These are phyloP conservation scores for Threskiornis aethiopicus DNA, from an alignment of 2,797 vertebrate species.

Conservation along the genomic window DNA sequence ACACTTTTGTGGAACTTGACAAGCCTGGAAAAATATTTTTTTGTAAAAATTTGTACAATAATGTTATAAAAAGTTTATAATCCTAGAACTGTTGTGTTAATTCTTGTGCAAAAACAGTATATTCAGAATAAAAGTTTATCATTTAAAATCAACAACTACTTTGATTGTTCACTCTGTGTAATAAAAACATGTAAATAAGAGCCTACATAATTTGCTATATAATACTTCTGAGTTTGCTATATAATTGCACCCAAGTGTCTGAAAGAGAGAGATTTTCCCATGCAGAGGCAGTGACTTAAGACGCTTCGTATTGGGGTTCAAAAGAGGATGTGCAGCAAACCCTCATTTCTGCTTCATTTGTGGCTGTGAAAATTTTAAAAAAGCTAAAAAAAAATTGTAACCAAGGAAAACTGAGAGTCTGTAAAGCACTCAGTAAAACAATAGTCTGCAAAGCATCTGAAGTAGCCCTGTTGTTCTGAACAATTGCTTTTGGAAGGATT, in stretches of 20 bases:
- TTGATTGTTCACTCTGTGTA: background rate
- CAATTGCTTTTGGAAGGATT: background rate
- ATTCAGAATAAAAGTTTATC: conserved; percentile 99
- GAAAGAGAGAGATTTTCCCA: background rate
- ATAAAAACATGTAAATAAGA: background rate
- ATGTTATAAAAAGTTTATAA: conserved; percentile 94
- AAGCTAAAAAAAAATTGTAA: background rate
- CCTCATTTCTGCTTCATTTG: background rate
- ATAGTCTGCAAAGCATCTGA: background rate
- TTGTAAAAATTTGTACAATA: conserved; percentile 99
- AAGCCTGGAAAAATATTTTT: conserved; percentile 84
- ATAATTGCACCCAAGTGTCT: background rate
- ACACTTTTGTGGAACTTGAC: conserved; percentile 95
- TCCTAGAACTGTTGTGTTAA: conserved; percentile 88
- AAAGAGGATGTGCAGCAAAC: background rate
- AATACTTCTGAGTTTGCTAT: background rate
- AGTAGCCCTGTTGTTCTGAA: background rate
- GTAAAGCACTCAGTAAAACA: background rate
- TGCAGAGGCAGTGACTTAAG: background rate
- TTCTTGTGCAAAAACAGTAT: conserved; percentile 97
- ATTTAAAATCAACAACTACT: conserved; percentile 79
- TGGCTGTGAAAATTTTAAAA: background rate
- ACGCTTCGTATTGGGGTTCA: background rate
- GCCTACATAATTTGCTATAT: background rate
- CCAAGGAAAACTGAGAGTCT: background rate